A percentile compares a stretch with the other conserved stretches of the same genome.
phyloP scores from a whole-genome alignment of 2,888 invertebrate species.

The Ormyrus thymus region DNA sequence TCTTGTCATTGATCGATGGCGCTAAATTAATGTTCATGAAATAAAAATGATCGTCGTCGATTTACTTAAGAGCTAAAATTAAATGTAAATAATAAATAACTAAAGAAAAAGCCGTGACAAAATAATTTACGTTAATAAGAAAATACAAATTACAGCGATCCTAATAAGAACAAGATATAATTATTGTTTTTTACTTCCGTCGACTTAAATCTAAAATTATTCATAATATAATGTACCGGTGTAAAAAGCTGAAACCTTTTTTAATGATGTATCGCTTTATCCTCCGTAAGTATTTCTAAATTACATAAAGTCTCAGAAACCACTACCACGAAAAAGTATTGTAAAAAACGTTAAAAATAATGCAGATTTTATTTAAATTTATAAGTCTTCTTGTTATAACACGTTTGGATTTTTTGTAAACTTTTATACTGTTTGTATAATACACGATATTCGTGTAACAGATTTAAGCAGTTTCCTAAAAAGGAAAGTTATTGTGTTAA shows the following conservation, averaged over 20 bases:
- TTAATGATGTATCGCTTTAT: constrained; percentile 42
- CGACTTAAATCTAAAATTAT: constrained; percentile 52
- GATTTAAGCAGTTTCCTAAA: constrained; percentile 44
- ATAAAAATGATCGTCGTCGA: constrained; percentile 46
- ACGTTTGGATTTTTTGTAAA: constrained; percentile 55
- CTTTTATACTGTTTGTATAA: constrained; percentile 57
- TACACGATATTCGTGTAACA: constrained; percentile 54
- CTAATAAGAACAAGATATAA: constrained; percentile 30
- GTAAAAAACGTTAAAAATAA: constrained; percentile 56
- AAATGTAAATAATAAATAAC: constrained; percentile 48
- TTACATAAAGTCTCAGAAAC: constrained; percentile 49
- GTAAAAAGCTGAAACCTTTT: constrained; percentile 42
- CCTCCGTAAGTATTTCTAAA: constrained; percentile 56
- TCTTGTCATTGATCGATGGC: constrained; percentile 43
- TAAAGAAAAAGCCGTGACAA: constrained; percentile 19
- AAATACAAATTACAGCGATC: constrained; percentile 34
- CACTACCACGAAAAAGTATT: constrained; percentile 43
- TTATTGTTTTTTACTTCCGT: constrained; percentile 54
- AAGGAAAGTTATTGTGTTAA: constrained; percentile 50
- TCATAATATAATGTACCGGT: constrained; percentile 20
- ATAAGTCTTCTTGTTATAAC: constrained; percentile 55
- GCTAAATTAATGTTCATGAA: constrained; percentile 46
- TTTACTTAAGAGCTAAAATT: constrained; percentile 41
- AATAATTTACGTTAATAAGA: constrained; percentile 30
- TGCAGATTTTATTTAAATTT: constrained; percentile 54